Percentiles rank a stretch among this genome's conserved stretches.
phyloP scores from a whole-genome alignment of 2,888 invertebrate species.

The Scaptomyza parva region DNA sequence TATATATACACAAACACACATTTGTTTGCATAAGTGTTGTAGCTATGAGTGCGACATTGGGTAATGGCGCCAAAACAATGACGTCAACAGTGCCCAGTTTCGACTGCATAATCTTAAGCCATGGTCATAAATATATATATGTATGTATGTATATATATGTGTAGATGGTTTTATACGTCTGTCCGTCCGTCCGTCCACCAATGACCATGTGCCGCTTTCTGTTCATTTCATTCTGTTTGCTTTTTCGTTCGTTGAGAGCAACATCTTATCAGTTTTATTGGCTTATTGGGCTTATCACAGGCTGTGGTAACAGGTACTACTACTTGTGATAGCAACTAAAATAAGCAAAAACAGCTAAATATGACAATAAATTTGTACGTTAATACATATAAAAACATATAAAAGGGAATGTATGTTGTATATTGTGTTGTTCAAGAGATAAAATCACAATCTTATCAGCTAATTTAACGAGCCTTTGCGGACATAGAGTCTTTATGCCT shows the following conservation, averaged over 20 bases:
- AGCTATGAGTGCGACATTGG: slow-evolving; percentile 37
- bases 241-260: slow-evolving; percentile 12
- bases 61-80: slow-evolving; percentile 32
- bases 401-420: slow-evolving; percentile 4
- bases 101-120: slow-evolving; percentile 56
- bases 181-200: neutral
- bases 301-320: slow-evolving; percentile 42
- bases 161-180: slow-evolving; percentile 4
- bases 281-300: slow-evolving; percentile 37
- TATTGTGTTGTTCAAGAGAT: slow-evolving; percentile 34
- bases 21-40: neutral
- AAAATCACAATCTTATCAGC: slow-evolving; percentile 65
- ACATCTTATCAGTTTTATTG: slow-evolving; percentile 33
- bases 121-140: slow-evolving; percentile 6
- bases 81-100: slow-evolving; percentile 51
- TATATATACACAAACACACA: neutral
- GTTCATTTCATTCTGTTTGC: too few species aligned
- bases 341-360: slow-evolving; percentile 42
- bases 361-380: slow-evolving; percentile 45
- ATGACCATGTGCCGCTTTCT: slow-evolving; percentile 54
- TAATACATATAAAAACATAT: slow-evolving; percentile 18
- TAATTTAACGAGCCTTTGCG: slow-evolving; percentile 51
- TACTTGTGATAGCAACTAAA: slow-evolving; percentile 28
- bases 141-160: neutral
- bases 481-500: slow-evolving; percentile 39